Evolutionary conservation across 2,113 vertebrate genomes (phyloP).

Genomic region (Ascaphus truei): DNA sequence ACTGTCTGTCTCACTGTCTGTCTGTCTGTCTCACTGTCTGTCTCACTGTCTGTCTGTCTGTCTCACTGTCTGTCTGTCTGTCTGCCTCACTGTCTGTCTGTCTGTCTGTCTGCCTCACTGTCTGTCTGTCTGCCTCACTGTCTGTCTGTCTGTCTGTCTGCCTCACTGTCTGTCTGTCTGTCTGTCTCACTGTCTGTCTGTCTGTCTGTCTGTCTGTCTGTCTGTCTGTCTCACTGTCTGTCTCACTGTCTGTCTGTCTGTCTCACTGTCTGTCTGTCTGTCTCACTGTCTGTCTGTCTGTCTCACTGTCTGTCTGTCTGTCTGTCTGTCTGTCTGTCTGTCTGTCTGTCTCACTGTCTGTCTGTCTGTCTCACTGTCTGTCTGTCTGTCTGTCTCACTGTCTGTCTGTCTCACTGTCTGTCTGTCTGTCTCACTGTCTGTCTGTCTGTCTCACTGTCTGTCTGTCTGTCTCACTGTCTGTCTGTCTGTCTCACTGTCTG

Average conservation of each 20-base stretch:
- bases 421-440: slow-evolving; percentile 13
- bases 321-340: background rate
- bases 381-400: background rate
- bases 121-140: too few relatives aligned
- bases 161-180: background rate
- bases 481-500: too few relatives aligned
- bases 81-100: too few relatives aligned
- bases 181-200: background rate
- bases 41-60: slow-evolving; percentile 10
- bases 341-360: background rate
- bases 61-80: too few relatives aligned
- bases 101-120: too few relatives aligned
- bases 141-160: too few relatives aligned
- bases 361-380: background rate
- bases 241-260: background rate
- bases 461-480: too few relatives aligned
- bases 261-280: background rate
- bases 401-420: background rate
- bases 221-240: background rate
- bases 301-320: background rate
- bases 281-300: background rate
- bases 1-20: background rate
- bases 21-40: background rate
- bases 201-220: background rate
- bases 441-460: too few relatives aligned